A percentile compares a stretch with the other conserved stretches of the same genome.
Conservation (phyloP, 1,140 invertebrate genomes). For the Lucilia cuprina region DNA sequence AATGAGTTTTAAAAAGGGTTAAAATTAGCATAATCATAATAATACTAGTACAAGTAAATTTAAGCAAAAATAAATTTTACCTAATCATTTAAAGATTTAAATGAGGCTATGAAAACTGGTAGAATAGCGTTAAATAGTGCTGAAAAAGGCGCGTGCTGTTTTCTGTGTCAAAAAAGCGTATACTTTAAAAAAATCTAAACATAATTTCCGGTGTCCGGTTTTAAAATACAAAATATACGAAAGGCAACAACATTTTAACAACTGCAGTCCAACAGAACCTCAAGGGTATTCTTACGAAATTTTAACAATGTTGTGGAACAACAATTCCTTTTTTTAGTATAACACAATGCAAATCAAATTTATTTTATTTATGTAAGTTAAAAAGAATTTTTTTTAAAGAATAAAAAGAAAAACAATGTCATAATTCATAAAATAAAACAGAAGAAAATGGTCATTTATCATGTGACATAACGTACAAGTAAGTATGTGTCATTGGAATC, state of each 20-base stretch:
- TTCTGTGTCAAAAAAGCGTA: background rate
- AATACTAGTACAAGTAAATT: background rate
- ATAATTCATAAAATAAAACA: constrained; percentile 40
- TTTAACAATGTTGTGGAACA: constrained; percentile 26
- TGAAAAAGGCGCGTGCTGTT: constrained; percentile 15
- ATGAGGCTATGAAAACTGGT: background rate
- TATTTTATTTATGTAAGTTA: no score
- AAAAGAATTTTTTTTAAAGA: background rate
- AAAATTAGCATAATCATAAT: constrained; percentile 61
- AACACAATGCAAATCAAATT: no score
- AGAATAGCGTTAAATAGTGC: background rate
- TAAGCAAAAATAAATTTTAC: background rate
- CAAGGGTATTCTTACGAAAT: constrained; percentile 40
- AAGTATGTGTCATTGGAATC: constrained; percentile 11
- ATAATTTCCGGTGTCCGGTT: constrained; percentile 38
- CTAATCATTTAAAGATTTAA: background rate
- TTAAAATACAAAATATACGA: background rate
- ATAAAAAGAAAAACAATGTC: constrained; percentile 30
- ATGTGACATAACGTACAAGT: constrained; percentile 40
- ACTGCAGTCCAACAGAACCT: constrained; percentile 21
- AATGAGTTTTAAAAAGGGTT: constrained; percentile 63
- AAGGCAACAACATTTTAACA: background rate
- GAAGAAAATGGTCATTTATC: constrained; percentile 41
- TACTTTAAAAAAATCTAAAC: constrained; percentile 20
- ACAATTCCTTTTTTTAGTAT: no score